Conservation (phyloP, 2,113 vertebrate genomes). For the Clarias batrachus region DNA sequence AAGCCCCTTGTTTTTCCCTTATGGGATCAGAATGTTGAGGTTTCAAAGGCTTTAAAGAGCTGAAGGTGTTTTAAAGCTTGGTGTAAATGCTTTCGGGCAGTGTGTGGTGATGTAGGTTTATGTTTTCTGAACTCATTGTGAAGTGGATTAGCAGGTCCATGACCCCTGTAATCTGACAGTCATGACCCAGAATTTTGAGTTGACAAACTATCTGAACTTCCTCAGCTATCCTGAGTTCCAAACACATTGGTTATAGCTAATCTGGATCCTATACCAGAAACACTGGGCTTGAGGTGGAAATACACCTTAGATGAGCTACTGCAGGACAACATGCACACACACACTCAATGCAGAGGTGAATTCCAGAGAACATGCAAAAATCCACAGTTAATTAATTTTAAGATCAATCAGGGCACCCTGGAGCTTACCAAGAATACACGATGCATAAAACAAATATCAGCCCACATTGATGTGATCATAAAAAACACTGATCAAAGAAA, state of each 20-base stretch:
- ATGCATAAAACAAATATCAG: neutral
- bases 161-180: constrained; percentile 6
- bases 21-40: constrained; percentile 6
- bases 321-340: neutral
- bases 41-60: constrained; percentile 5
- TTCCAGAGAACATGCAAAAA: neutral
- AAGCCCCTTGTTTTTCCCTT: constrained; percentile 19
- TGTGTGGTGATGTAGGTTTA: constrained; percentile 5
- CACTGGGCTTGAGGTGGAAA: neutral
- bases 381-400: neutral
- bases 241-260: neutral
- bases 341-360: neutral
- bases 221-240: neutral
- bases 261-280: neutral
- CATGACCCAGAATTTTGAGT: neutral
- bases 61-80: neutral
- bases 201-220: constrained; percentile 6
- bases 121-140: constrained; percentile 6
- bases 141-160: constrained; percentile 17
- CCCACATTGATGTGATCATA: neutral
- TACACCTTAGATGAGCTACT: neutral
- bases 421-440: neutral
- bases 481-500: neutral
- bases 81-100: neutral
- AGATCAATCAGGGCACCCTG: neutral